Evolutionary conservation across 2,888 invertebrate species (phyloP), one percentile per base, ranked within the genome.

Genomic region (Caprella mutica): DNA sequence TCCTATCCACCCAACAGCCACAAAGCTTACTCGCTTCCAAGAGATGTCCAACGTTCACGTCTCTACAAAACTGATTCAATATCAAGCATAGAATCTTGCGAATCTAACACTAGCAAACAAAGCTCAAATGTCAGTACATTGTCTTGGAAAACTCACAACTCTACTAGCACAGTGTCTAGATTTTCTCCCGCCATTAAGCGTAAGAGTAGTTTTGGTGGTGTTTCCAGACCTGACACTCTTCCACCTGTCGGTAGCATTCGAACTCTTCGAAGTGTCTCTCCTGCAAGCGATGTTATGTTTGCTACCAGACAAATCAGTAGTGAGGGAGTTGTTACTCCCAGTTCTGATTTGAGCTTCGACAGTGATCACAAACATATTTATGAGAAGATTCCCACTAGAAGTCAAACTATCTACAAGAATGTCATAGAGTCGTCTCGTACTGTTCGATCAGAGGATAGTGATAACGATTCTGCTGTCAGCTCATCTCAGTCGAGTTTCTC

Each of bases 111-210:
- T 8, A 61, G 55, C 30, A 50, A 52, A 46, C 53, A 58, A 27
- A 52, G 54, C 21, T 54, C 55, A 9, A 35, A 55, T 17, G 60
- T 66, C 19, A 59, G 56, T 17, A 61, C 65, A 6, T 66, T 67
- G 3, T 68, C 68, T 1, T 68, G 68, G 68, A 67, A 67, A 42
- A 59, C 50, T 27, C 57, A 57, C 23, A 53, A 52, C 17, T 50
- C 68, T 29, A 21, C 48, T 35, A 62, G 59, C 65, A 61, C 67
- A 40, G 73, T 85, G 67, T 84, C 85, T 1, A 86, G 85, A 74
- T 86, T 86, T 75, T 86, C 86, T 2, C 86, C 86, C 17, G 86
- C 86, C 3, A 86, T 86, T 69, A 86, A 85, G 72, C 75, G 85
- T 65, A 84, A 85, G 73, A 81, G 80, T 56, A 30, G 27, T 26